phyloP scores from a whole-genome alignment of 2,113 vertebrate species.

The Dasyurus viverrinus region DNA sequence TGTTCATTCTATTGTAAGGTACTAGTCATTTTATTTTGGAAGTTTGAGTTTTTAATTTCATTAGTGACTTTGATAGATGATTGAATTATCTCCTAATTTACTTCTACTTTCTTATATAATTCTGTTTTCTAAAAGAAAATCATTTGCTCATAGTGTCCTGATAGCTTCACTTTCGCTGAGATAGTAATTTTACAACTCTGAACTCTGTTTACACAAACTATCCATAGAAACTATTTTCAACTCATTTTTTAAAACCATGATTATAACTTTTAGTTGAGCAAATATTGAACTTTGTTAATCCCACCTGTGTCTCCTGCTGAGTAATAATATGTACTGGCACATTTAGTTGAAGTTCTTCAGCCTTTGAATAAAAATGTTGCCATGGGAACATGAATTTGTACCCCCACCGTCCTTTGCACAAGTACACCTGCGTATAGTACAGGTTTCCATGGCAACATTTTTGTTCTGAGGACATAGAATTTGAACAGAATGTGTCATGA shows the following conservation, averaged over 20 bases:
- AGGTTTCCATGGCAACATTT: constrained; percentile 84
- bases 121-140: constrained; percentile 43
- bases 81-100: neutral
- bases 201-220: constrained; percentile 65
- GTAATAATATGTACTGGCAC: constrained; percentile 73
- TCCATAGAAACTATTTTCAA: constrained; percentile 68
- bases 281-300: constrained; percentile 70
- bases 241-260: constrained; percentile 67
- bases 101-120: neutral
- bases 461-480: constrained; percentile 76
- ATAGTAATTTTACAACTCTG: constrained; percentile 51
- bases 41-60: constrained; percentile 50
- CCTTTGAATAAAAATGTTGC: constrained; percentile 80
- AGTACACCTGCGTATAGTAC: constrained; percentile 77
- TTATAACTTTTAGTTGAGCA: constrained; percentile 72
- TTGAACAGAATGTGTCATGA: constrained; percentile 64
- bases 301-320: constrained; percentile 63
- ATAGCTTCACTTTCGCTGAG: constrained; percentile 55
- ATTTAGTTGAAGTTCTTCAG: constrained; percentile 72
- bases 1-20: constrained; percentile 20
- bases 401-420: constrained; percentile 75
- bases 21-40: constrained; percentile 53
- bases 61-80: constrained; percentile 27
- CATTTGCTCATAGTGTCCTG: constrained; percentile 34
- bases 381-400: constrained; percentile 81